Evolutionary conservation across 2,113 vertebrate genomes (phyloP).

Genomic region (Scomber colias): DNA sequence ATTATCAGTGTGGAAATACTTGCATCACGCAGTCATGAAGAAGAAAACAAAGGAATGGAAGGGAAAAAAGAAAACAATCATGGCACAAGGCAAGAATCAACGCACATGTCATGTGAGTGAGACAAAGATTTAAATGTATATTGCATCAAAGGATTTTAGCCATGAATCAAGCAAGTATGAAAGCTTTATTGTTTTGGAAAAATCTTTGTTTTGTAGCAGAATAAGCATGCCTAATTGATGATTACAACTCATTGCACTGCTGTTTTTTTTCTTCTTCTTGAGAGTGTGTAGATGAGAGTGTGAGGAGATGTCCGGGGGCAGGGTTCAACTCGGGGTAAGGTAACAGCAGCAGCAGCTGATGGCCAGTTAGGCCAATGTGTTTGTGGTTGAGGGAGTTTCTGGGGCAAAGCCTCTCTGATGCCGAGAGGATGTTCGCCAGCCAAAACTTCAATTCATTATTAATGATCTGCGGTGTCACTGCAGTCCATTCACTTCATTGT

Average conservation of each 20-base stretch:
- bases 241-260: slow-evolving; percentile 22
- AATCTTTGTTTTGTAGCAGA: slow-evolving; percentile 30
- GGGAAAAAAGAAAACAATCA: slow-evolving; percentile 31
- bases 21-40: slow-evolving; percentile 39
- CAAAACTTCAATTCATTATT: slow-evolving; percentile 74
- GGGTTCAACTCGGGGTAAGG: slow-evolving; percentile 14
- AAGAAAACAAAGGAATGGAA: slow-evolving; percentile 19
- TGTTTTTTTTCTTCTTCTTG: neutral
- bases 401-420: slow-evolving; percentile 58
- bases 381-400: slow-evolving; percentile 74
- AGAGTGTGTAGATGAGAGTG: slow-evolving; percentile 23
- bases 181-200: slow-evolving; percentile 15
- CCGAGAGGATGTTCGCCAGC: slow-evolving; percentile 52
- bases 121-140: slow-evolving; percentile 25
- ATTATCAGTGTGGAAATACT: slow-evolving; percentile 51
- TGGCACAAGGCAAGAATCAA: neutral
- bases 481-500: slow-evolving; percentile 71
- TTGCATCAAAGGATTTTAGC: slow-evolving; percentile 32
- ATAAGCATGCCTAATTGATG: slow-evolving; percentile 51
- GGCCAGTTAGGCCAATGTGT: slow-evolving; percentile 63
- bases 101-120: neutral
- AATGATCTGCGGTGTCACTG: slow-evolving; percentile 68
- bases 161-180: neutral
- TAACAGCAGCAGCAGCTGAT: slow-evolving; percentile 60
- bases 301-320: neutral